phyloP scores from a whole-genome alignment of 2,113 vertebrate genomes.

The Orcinus orca region DNA sequence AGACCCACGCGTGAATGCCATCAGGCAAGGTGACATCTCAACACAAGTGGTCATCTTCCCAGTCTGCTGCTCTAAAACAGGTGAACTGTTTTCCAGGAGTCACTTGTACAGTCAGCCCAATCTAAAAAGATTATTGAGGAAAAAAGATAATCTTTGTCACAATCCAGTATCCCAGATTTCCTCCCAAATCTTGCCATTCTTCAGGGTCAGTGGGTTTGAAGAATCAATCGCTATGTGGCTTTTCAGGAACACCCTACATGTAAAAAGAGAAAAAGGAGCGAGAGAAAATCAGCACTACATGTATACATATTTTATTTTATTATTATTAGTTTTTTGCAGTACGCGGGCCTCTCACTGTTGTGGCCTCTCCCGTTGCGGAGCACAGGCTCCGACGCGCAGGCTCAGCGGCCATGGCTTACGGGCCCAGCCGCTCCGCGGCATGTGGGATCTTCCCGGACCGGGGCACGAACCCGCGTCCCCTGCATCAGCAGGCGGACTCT shows the following conservation, averaged over 20 bases:
- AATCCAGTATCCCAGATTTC: slow-evolving; percentile 40
- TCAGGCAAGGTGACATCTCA: slow-evolving; percentile 66
- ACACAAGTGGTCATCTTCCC: slow-evolving; percentile 67
- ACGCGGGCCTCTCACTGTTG: too few species aligned
- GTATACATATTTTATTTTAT: background rate
- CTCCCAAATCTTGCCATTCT: slow-evolving; percentile 54
- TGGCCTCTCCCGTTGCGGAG: too few species aligned
- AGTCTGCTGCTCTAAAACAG: slow-evolving; percentile 69
- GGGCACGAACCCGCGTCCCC: too few species aligned
- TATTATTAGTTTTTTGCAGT: too few species aligned
- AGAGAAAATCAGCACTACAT: background rate
- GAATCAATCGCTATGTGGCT: slow-evolving; percentile 91
- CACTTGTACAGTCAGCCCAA: slow-evolving; percentile 74
- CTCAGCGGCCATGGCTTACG: too few species aligned
- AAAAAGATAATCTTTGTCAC: slow-evolving; percentile 74
- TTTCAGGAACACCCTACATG: slow-evolving; percentile 90
- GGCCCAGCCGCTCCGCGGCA: too few species aligned
- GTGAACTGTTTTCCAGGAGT: slow-evolving; percentile 69
- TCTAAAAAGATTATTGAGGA: slow-evolving; percentile 67
- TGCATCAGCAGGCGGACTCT: too few species aligned
- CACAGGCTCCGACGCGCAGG: too few species aligned
- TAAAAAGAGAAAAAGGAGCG: background rate
- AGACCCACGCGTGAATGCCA: slow-evolving; percentile 19
- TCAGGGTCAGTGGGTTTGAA: slow-evolving; percentile 47
- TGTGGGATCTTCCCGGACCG: too few species aligned